Evolutionary conservation across 2,888 invertebrate genomes (phyloP), one percentile per base, ranked within the genome.

Genomic region (Poecilus cupreus): DNA sequence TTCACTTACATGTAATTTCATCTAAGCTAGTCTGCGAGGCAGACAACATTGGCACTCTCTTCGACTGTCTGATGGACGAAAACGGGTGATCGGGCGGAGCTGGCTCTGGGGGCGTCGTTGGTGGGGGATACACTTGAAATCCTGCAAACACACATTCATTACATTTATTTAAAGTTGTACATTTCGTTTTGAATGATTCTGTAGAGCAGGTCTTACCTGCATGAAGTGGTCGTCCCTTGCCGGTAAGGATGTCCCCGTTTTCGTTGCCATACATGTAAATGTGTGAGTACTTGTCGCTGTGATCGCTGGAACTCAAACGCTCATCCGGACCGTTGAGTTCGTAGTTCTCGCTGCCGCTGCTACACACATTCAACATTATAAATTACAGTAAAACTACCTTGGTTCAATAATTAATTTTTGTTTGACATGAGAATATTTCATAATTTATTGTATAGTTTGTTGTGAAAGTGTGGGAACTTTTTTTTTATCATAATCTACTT

Each of bases 91-190:
- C 95, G 81, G 95, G 95, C 72, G 96, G 96, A 82, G 96, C 95
- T 64, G 96, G 96, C 89, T 96, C 96, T 46, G 96, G 96, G 70
- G 96, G 96, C 83, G 96, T 96, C 86, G 94, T 95, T 77, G 95
- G 95, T 82, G 94, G 95, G 84, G 96, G 95, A 89, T 95, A 96
- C 83, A 95, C 95, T 89, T 95, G 94, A 89, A 95, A 95, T 87
- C 94, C 95, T 94, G 88, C 80, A 85, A 84, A n/a, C n/a, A n/a
- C n/a, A n/a, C n/a, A n/a, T n/a, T n/a, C n/a, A n/a, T n/a, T n/a
- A n/a, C n/a, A n/a, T n/a, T n/a, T n/a, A n/a, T n/a, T n/a, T 10
- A 37, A 37, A 37, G 10, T 37, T 37, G 37, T 6, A 4, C 3
- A 49, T 16, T 16, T 13, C 6, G 18, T 16, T 49, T n/a, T 16